These are phyloP conservation scores for Porites evermanni DNA, from an alignment of 92 coral and sea anemone species.

Conservation along the genomic window DNA sequence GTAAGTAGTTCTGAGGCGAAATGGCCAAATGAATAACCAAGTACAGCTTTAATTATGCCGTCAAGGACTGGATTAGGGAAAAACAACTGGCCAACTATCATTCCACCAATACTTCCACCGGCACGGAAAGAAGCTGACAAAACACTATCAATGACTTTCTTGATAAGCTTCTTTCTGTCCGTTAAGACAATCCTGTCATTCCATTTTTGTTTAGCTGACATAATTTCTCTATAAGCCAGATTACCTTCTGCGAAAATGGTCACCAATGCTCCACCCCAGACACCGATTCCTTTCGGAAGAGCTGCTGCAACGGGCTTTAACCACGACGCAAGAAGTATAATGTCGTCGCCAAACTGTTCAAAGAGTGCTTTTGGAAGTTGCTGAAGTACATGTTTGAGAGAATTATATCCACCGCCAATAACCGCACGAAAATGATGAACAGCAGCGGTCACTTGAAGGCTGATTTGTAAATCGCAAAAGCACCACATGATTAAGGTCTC, in stretches of 20 bases:
- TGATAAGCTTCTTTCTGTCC: not conserved
- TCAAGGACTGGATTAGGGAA: not conserved
- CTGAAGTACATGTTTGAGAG: not conserved
- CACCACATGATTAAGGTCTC: constrained; percentile 8
- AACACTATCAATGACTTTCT: not conserved
- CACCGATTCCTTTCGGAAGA: not conserved
- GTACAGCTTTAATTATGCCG: not conserved
- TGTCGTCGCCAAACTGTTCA: constrained; percentile 4
- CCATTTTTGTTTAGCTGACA: constrained; percentile 15
- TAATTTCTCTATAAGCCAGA: constrained; percentile 5
- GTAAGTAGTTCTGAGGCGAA: not conserved
- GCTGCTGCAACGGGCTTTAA: not conserved
- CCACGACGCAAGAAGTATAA: not conserved
- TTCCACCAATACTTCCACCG: not conserved
- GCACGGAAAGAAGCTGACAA: not conserved
- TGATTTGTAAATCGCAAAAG: not conserved
- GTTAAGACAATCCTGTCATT: not conserved
- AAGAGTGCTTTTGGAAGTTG: constrained; percentile 1
- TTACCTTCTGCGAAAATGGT: not conserved
- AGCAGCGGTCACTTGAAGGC: not conserved
- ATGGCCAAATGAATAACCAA: not conserved
- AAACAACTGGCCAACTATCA: not conserved
- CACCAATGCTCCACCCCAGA: not conserved
- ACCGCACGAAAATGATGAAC: not conserved
- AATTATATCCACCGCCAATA: not conserved